phyloP scores from a whole-genome alignment of 2,888 invertebrate species.

The Polydrusus cervinus region DNA sequence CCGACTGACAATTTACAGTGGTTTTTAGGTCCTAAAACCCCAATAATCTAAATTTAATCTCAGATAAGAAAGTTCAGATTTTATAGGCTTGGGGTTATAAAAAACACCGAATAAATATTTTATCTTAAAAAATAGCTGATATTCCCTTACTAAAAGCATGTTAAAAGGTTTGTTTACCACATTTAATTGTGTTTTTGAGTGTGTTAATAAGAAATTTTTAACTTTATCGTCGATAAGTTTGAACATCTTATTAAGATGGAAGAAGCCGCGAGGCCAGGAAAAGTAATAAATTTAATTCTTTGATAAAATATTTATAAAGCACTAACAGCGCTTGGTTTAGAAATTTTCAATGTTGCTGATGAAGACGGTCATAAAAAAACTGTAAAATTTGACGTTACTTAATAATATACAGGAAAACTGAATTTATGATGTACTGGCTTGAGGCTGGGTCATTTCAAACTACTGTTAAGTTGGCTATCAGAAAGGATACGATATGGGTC shows the following conservation, averaged over 20 bases:
- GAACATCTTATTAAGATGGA: slow-evolving; percentile 12
- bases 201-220: slow-evolving; percentile 36
- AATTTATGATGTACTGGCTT: no score
- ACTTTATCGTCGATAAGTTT: slow-evolving; percentile 20
- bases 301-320: slow-evolving; percentile 19
- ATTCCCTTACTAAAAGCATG: slow-evolving; percentile 45
- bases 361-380: not conserved
- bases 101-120: slow-evolving; percentile 41
- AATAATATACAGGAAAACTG: not conserved
- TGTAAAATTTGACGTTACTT: not conserved
- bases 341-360: not conserved
- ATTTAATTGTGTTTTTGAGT: slow-evolving; percentile 25
- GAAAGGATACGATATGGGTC: no score
- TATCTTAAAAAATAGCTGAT: slow-evolving; percentile 37
- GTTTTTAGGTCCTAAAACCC: slow-evolving; percentile 34
- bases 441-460: no score
- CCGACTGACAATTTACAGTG: slow-evolving; percentile 36
- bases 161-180: slow-evolving; percentile 37
- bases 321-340: not conserved
- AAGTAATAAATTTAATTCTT: slow-evolving; percentile 16
- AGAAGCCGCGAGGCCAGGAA: slow-evolving; percentile 11
- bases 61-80: slow-evolving; percentile 36
- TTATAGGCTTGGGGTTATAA: slow-evolving; percentile 28
- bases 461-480: no score
- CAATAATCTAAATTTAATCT: slow-evolving; percentile 25